phyloP scores from a whole-genome alignment of 2,113 vertebrate species.

The Ceuthmochares aereus region DNA sequence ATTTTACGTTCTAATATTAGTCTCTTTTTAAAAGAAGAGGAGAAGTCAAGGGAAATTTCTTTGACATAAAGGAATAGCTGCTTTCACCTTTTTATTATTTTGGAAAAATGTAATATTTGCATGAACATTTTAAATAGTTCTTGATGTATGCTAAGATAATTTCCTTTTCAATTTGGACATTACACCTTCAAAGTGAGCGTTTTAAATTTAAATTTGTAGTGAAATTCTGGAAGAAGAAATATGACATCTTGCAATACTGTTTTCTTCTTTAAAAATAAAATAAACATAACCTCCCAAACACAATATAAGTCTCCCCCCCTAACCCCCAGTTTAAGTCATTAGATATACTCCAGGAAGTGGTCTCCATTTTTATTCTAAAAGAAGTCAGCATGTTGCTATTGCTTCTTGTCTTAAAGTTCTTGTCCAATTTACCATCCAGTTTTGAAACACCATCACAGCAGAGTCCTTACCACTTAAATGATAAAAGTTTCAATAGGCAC shows the following conservation, averaged over 20 bases:
- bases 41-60: background rate
- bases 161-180: conserved; percentile 44
- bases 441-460: conserved; percentile 65
- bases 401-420: conserved; percentile 66
- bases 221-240: conserved; percentile 64
- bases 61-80: conserved; percentile 56
- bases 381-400: conserved; percentile 74
- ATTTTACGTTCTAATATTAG: background rate
- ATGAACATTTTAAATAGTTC: conserved; percentile 61
- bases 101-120: conserved; percentile 59
- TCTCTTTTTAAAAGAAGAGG: background rate
- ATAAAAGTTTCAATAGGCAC: conserved; percentile 84
- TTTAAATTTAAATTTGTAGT: conserved; percentile 40
- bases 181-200: conserved; percentile 57
- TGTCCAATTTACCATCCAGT: conserved; percentile 34
- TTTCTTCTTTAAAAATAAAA: conserved; percentile 14
- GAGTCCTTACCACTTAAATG: conserved; percentile 72
- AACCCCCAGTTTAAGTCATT: conserved; percentile 2
- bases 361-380: conserved; percentile 46
- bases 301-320: background rate
- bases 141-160: background rate
- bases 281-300: background rate
- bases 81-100: conserved; percentile 60
- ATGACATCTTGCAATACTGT: background rate
- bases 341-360: conserved; percentile 37